These are phyloP conservation scores for Odobenus rosmarus DNA, from an alignment of 2,113 vertebrate genomes.

Conservation along the genomic window DNA sequence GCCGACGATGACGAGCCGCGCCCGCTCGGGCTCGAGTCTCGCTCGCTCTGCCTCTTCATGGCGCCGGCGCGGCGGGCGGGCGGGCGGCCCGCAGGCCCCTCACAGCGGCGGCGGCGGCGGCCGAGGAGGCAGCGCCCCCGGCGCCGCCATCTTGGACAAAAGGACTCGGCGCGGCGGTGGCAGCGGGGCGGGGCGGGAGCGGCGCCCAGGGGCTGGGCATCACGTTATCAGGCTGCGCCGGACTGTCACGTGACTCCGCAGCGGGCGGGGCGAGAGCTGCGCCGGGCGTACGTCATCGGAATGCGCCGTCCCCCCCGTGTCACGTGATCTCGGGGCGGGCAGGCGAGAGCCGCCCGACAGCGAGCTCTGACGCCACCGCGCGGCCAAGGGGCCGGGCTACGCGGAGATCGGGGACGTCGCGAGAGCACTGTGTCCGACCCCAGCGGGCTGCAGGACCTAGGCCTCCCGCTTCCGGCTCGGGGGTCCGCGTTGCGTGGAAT, in stretches of 20 bases:
- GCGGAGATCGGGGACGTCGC: not conserved
- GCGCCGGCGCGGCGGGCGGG: constrained; percentile 81
- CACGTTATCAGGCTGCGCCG: constrained; percentile 75
- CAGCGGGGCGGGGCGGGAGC: constrained; percentile 71
- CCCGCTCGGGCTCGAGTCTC: constrained; percentile 90
- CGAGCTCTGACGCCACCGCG: not conserved
- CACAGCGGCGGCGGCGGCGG: constrained; percentile 87
- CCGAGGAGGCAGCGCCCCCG: constrained; percentile 87
- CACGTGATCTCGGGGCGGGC: not conserved
- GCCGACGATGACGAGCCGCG: constrained; percentile 83
- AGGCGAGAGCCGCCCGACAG: rapidly evolving
- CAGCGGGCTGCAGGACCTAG: not conserved
- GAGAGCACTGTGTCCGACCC: rapidly evolving
- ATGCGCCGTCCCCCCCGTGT: not conserved
- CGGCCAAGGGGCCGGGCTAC: rapidly evolving
- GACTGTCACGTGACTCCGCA: constrained; percentile 64
- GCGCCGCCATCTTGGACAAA: constrained; percentile 99
- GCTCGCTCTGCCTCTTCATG: constrained; percentile 96
- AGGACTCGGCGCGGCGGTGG: constrained; percentile 85
- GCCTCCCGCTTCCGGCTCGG: too few relatives aligned
- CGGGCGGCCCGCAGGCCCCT: constrained; percentile 87
- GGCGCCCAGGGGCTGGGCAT: constrained; percentile 66
- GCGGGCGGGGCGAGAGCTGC: not conserved
- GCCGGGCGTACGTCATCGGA: not conserved
- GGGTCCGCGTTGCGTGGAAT: not conserved